These are phyloP conservation scores for Phyllotis vaccarum DNA, from an alignment of 2,797 vertebrate species.

Conservation along the genomic window DNA sequence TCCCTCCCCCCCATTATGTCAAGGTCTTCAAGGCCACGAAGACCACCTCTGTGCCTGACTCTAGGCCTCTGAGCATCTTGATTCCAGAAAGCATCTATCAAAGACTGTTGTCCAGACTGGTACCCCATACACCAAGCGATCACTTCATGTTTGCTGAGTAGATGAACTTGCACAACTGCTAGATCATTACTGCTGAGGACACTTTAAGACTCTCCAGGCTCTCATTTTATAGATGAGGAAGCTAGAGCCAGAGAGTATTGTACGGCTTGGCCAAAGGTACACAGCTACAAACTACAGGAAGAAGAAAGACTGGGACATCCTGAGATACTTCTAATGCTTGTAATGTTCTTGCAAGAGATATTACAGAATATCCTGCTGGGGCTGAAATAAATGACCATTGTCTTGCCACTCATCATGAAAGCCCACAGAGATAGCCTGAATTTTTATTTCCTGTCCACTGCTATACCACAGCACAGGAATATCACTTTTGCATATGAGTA, in stretches of 20 bases:
- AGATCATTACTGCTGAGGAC: not conserved
- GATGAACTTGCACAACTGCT: not conserved
- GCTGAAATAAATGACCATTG: slow-evolving; percentile 75
- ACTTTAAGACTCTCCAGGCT: not conserved
- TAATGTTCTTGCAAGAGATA: not conserved
- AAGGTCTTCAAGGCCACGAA: not conserved
- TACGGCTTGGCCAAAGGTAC: not conserved
- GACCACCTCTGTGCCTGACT: not conserved
- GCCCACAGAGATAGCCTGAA: slow-evolving; percentile 62
- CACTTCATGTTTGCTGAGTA: not conserved
- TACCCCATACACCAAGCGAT: not conserved
- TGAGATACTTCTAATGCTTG: not conserved
- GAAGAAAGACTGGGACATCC: not conserved
- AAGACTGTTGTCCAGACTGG: not conserved
- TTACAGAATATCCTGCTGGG: not conserved
- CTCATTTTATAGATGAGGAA: not conserved
- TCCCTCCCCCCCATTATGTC: not conserved
- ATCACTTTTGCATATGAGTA: not conserved
- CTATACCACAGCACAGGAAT: not conserved
- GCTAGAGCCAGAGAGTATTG: not conserved
- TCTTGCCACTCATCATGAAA: slow-evolving; percentile 70
- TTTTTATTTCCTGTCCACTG: slow-evolving; percentile 55
- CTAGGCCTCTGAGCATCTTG: not conserved
- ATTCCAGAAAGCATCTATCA: slow-evolving; percentile 17
- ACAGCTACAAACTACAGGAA: not conserved